phyloP scores from a whole-genome alignment of 2,113 vertebrate species.

The Myrmecophaga tridactyla region DNA sequence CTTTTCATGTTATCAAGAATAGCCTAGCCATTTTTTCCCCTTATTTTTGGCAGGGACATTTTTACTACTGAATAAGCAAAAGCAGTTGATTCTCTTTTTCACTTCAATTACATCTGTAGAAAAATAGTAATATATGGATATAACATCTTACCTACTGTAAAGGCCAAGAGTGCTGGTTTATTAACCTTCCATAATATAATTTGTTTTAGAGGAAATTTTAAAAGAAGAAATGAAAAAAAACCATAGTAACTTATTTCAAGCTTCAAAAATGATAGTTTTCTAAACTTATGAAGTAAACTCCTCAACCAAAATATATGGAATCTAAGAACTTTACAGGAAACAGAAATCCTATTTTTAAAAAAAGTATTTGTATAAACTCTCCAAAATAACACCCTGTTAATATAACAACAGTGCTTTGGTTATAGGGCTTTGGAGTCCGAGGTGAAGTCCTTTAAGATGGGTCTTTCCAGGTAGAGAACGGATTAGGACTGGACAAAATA shows the following conservation, averaged over 20 bases:
- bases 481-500: background rate
- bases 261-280: background rate
- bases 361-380: background rate
- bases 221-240: background rate
- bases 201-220: background rate
- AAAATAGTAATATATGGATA: background rate
- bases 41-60: background rate
- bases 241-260: background rate
- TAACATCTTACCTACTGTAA: background rate
- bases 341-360: background rate
- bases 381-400: background rate
- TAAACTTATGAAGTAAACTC: background rate
- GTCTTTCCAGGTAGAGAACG: background rate
- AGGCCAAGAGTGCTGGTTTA: background rate
- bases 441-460: background rate
- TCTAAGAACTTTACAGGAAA: constrained; percentile 7
- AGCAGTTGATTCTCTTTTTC: background rate
- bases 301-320: background rate
- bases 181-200: background rate
- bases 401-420: background rate
- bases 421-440: background rate
- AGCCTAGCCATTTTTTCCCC: background rate
- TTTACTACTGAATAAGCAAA: background rate
- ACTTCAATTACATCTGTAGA: background rate
- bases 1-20: background rate